Evolutionary conservation across 1,140 invertebrate species (phyloP).

Genomic region (Drosophila virilis): DNA sequence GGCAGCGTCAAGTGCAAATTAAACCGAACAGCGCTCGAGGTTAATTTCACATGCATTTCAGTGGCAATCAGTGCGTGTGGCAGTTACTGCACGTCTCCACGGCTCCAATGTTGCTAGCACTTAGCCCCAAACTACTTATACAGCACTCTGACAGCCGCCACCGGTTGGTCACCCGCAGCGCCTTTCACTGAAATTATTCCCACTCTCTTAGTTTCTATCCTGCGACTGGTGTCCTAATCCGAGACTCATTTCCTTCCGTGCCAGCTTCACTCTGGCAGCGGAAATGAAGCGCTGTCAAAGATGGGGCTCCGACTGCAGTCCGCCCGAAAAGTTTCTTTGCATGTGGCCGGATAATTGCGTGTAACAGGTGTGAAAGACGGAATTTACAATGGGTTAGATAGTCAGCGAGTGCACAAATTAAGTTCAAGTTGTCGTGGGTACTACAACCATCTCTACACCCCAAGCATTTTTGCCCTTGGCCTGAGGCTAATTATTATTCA

Average conservation of each 20-base stretch:
- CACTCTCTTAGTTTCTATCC: constrained; percentile 7
- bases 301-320: constrained; percentile 55
- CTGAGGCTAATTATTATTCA: constrained; percentile 76
- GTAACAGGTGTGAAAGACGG: constrained; percentile 82
- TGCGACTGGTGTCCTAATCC: constrained; percentile 72
- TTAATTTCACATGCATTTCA: constrained; percentile 82
- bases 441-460: constrained; percentile 1
- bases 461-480: constrained; percentile 2
- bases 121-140: constrained; percentile 75
- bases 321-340: constrained; percentile 62
- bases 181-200: constrained; percentile 3
- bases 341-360: constrained; percentile 73
- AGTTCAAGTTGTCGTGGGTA: constrained; percentile 51
- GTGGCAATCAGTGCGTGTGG: constrained; percentile 77
- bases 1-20: constrained; percentile 73
- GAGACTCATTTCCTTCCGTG: constrained; percentile 77
- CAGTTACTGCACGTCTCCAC: constrained; percentile 26
- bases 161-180: constrained; percentile 16
- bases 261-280: constrained; percentile 40
- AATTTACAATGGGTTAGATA: constrained; percentile 72
- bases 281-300: constrained; percentile 66
- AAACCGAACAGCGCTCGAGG: constrained; percentile 74
- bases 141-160: constrained; percentile 57
- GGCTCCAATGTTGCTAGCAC: constrained; percentile 51
- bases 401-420: constrained; percentile 60